Percentiles rank a stretch among this genome's conserved stretches.
Conservation (phyloP, 2,113 vertebrate genomes). For the Probosciger aterrimus region DNA sequence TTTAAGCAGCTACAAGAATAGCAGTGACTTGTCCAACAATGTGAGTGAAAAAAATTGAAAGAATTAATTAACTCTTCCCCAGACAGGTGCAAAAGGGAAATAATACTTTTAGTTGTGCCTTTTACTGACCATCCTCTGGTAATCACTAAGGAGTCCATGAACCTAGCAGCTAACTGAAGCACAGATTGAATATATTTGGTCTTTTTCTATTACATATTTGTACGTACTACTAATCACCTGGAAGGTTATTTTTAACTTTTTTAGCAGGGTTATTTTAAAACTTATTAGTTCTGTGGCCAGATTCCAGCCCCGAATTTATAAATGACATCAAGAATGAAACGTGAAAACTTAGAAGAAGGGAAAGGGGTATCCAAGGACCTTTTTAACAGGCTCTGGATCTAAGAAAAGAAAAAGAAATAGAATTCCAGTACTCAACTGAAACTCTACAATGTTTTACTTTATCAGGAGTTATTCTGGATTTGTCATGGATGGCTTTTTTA, state of each 20-base stretch:
- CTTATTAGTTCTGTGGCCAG: not conserved
- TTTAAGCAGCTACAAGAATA: not conserved
- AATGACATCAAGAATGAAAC: not conserved
- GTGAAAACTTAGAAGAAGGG: not conserved
- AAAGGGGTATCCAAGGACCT: not conserved
- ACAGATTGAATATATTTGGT: not conserved
- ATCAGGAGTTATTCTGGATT: not conserved
- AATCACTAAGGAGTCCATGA: not conserved
- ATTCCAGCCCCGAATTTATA: not conserved
- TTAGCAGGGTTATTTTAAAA: not conserved
- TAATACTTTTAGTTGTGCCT: not conserved
- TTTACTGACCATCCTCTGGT: not conserved
- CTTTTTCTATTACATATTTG: not conserved
- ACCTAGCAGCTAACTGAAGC: not conserved
- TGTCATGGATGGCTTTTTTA: not conserved
- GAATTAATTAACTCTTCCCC: not conserved
- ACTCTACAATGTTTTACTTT: not conserved
- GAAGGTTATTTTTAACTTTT: not conserved
- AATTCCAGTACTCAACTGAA: not conserved
- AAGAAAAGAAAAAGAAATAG: not conserved
- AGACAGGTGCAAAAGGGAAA: not conserved
- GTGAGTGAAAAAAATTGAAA: not conserved
- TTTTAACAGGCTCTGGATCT: not conserved
- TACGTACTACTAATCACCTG: not conserved
- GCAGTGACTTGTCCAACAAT: not conserved